These are phyloP conservation scores for Coelopa pilipes DNA, from an alignment of 2,888 invertebrate genomes.

Conservation along the genomic window DNA sequence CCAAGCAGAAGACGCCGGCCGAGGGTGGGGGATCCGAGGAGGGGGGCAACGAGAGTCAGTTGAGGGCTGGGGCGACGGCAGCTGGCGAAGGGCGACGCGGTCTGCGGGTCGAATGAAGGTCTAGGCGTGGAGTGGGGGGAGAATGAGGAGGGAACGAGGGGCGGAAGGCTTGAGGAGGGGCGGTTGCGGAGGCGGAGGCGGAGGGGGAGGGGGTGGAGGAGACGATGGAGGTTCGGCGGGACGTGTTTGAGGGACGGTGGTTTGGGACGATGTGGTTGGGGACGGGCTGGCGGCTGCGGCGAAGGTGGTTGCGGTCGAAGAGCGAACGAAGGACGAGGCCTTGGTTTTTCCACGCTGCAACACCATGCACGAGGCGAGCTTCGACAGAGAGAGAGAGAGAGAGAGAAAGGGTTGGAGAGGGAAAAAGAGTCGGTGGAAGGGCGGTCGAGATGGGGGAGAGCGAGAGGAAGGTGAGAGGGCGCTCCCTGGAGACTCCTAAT, in stretches of 20 bases:
- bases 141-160: too few species aligned
- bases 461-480: too few species aligned
- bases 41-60: too few species aligned
- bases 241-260: not conserved
- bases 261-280: not conserved
- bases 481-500: slow-evolving; percentile 26
- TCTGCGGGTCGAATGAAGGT: too few species aligned
- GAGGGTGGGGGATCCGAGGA: not conserved
- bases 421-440: not conserved
- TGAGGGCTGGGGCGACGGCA: not conserved
- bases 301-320: not conserved
- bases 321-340: not conserved
- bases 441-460: not conserved
- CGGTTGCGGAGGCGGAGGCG: too few species aligned
- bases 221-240: not conserved
- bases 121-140: too few species aligned
- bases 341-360: not conserved
- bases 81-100: slow-evolving; percentile 1
- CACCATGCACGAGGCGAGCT: not conserved
- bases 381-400: not conserved
- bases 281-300: not conserved
- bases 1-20: slow-evolving; percentile 18
- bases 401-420: not conserved
- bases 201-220: too few species aligned
- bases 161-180: too few species aligned